phyloP scores from a whole-genome alignment of 1,140 invertebrate species.

The Cardiocondyla obscurior region DNA sequence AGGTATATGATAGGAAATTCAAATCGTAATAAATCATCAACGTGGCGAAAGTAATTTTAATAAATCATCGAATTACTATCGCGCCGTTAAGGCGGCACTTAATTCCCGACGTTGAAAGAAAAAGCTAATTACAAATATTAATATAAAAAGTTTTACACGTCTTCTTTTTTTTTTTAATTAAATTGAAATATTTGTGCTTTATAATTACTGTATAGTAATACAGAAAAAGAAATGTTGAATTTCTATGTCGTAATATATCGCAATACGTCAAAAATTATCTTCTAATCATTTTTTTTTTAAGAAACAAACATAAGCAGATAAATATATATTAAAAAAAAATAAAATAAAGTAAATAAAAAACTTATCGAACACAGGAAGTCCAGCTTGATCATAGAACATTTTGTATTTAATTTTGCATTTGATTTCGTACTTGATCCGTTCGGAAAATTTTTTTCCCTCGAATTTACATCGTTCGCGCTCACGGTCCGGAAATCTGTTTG shows the following conservation, averaged over 20 bases:
- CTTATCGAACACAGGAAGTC: no score
- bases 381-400: no score
- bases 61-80: neutral
- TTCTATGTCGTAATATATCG: neutral
- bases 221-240: neutral
- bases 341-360: no score
- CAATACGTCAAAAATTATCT: neutral
- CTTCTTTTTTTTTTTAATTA: neutral
- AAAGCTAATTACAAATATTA: neutral
- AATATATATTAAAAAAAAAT: no score
- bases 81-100: neutral
- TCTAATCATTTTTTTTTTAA: neutral
- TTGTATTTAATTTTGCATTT: neutral
- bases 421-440: neutral
- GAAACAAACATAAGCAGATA: no score
- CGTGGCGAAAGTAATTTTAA: neutral
- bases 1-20: neutral
- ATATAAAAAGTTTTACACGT: neutral
- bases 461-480: neutral
- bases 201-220: neutral
- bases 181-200: neutral
- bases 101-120: neutral
- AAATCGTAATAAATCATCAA: conserved; percentile 13
- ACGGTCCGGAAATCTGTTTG: neutral
- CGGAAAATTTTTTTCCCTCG: neutral